A percentile compares a stretch with the other conserved stretches of the same genome.
phyloP scores from a whole-genome alignment of 37 sponge, comb jelly and placozoan genomes.

The Cliona cf. orientalis region DNA sequence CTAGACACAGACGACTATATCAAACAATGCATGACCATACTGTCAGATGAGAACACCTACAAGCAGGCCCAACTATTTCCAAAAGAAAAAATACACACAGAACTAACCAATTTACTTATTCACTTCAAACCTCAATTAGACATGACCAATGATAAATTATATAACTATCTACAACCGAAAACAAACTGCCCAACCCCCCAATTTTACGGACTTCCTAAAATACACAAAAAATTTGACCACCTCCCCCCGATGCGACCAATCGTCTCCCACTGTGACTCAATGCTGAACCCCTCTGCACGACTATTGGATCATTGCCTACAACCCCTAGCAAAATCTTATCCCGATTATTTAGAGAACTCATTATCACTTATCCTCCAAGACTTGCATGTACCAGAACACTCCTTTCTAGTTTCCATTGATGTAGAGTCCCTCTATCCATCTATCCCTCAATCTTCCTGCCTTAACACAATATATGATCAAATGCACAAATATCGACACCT shows the following conservation, averaged over 20 bases:
- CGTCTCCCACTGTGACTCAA: slow-evolving; percentile 20
- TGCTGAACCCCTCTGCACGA: slow-evolving; percentile 1
- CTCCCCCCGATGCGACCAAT: slow-evolving; percentile 31
- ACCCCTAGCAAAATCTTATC: slow-evolving; percentile 36
- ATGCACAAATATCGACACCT: slow-evolving; percentile 21
- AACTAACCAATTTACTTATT: not conserved
- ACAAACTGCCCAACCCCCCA: not conserved
- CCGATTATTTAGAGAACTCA: slow-evolving; percentile 25
- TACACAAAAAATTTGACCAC: not conserved
- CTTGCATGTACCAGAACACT: slow-evolving; percentile 10
- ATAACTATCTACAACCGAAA: not conserved
- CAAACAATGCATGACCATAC: not conserved
- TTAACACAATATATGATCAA: slow-evolving; percentile 1
- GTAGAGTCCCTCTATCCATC: slow-evolving; percentile 38
- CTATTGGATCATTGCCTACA: slow-evolving; percentile 29
- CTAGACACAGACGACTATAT: slow-evolving; percentile 30
- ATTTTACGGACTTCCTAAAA: slow-evolving; percentile 18
- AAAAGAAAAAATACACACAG: slow-evolving; percentile 48
- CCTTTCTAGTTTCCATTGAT: slow-evolving; percentile 30
- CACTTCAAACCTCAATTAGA: not conserved
- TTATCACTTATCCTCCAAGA: slow-evolving; percentile 2
- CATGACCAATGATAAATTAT: not conserved
- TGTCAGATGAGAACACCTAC: not conserved
- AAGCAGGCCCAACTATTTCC: slow-evolving; percentile 53
- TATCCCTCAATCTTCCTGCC: slow-evolving; percentile 28